These are phyloP conservation scores for Octopus bimaculoides DNA, from an alignment of 1,140 invertebrate species.

Conservation along the genomic window DNA sequence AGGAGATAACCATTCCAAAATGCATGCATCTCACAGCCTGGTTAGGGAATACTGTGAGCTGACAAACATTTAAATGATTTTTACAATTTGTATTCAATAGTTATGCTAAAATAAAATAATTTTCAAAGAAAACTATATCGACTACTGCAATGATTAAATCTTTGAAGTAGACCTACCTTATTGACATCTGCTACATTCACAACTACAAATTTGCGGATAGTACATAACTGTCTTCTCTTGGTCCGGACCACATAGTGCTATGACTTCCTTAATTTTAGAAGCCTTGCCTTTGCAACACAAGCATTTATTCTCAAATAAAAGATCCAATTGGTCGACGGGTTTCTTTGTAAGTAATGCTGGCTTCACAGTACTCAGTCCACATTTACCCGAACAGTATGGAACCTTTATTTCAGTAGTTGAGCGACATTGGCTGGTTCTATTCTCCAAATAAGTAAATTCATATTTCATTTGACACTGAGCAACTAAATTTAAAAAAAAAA, in stretches of 20 bases:
- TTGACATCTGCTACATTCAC: background rate
- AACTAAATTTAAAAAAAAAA: background rate
- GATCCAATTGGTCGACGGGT: background rate
- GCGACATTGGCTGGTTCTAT: background rate
- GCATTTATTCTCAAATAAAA: background rate
- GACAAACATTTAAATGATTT: too few species aligned
- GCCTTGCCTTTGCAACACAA: background rate
- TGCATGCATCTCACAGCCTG: too few species aligned
- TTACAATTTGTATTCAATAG: too few species aligned
- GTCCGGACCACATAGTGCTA: background rate
- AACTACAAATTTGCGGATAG: conserved; percentile 1
- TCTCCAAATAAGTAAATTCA: background rate
- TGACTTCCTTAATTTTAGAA: background rate
- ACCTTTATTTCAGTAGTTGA: background rate
- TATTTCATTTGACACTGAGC: background rate
- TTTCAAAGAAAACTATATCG: too few species aligned
- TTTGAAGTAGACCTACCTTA: background rate
- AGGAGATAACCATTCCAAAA: too few species aligned
- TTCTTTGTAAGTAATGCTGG: background rate
- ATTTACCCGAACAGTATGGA: background rate
- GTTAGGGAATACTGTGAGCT: too few species aligned
- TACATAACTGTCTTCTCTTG: background rate
- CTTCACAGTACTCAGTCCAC: background rate
- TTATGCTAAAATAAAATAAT: too few species aligned
- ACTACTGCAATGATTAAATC: too few species aligned